Evolutionary conservation across 2,888 invertebrate species (phyloP), one percentile per base, ranked within the genome.

Genomic region (Melieria omissa): DNA sequence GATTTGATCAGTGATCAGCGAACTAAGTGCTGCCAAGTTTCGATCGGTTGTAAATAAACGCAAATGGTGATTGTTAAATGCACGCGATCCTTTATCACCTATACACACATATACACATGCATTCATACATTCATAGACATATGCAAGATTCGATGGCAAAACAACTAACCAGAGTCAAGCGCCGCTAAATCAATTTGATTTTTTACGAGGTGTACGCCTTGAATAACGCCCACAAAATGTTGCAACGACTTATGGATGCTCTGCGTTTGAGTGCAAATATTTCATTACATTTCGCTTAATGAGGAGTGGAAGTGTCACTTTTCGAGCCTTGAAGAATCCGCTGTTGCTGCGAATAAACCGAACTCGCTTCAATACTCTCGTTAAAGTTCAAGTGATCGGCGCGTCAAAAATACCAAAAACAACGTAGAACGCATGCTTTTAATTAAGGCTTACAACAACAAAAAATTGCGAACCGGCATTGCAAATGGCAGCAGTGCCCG

Each of bases 71-170:
- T 12, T 8, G 52, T 52, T 52, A 58, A 58, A 58, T 29, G 29
- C n/a, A 58, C 58, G 14, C 58, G 58, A 58, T 58, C n/a, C 58
- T 58, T 14, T 58, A 58, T 58, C 58, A 58, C 58, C 58, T 58
- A n/a, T 4, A 16, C 12, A 52, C 52, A 52, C 9, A 52, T 2
- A 14, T 1, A n/a, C 52, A 14, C 8, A 12, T n/a, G 12, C 52
- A n/a, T 14, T 14, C 52, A 9, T 14, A 4, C 52, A 52, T 52
- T 14, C 49, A 12, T 49, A 12, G 2, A 49, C 12, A 49, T 52
- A 4, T 52, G 52, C 14, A 3, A 29, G 29, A 29, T 0, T 1
- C 29, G 29, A 3, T 29, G 29, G 29, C 29, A 12, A 52, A 49
- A 9, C 49, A 10, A 49, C 12, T 10, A 49, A 52, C 12, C 52